A percentile compares a stretch with the other conserved stretches of the same genome.
Evolutionary conservation across 1,140 invertebrate genomes (phyloP).

Genomic region (Dysdera silvatica): DNA sequence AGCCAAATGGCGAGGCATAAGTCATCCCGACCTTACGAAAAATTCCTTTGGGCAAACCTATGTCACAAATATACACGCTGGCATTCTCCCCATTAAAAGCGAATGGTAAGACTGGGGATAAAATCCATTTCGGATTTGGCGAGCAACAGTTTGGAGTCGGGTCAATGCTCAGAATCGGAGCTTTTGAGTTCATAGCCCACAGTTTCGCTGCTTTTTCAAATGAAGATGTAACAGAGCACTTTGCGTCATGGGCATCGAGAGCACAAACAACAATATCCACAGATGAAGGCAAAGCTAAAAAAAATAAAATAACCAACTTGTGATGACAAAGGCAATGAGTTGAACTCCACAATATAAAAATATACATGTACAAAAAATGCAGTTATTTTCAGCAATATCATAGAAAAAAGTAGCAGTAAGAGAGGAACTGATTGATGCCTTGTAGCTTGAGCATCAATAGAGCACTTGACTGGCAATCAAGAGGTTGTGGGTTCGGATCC

Average conservation of each 20-base stretch:
- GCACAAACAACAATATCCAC: conserved; percentile 63
- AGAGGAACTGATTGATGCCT: too few relatives aligned
- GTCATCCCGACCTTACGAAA: conserved; percentile 66
- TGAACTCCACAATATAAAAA: too few relatives aligned
- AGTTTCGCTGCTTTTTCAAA: conserved; percentile 47
- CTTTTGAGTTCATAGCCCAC: conserved; percentile 63
- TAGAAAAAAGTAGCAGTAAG: too few relatives aligned
- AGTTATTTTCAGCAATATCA: too few relatives aligned
- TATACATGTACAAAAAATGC: too few relatives aligned
- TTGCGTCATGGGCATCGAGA: conserved; percentile 49
- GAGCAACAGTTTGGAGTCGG: conserved; percentile 61
- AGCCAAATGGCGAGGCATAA: conserved; percentile 79
- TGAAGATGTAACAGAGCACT: conserved; percentile 14
- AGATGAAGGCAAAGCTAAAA: conserved; percentile 51
- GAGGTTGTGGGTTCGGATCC: too few relatives aligned
- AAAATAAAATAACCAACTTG: conserved; percentile 17
- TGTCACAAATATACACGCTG: conserved; percentile 76
- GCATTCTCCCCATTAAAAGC: conserved; percentile 61
- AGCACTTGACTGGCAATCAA: too few relatives aligned
- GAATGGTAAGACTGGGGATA: conserved; percentile 65
- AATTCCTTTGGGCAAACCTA: conserved; percentile 68
- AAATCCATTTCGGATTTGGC: conserved; percentile 62
- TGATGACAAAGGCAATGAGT: too few relatives aligned
- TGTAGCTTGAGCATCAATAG: too few relatives aligned
- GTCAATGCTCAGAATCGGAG: conserved; percentile 72